Evolutionary conservation across 2,888 invertebrate genomes (phyloP).

Genomic region (Endotricha flammealis): DNA sequence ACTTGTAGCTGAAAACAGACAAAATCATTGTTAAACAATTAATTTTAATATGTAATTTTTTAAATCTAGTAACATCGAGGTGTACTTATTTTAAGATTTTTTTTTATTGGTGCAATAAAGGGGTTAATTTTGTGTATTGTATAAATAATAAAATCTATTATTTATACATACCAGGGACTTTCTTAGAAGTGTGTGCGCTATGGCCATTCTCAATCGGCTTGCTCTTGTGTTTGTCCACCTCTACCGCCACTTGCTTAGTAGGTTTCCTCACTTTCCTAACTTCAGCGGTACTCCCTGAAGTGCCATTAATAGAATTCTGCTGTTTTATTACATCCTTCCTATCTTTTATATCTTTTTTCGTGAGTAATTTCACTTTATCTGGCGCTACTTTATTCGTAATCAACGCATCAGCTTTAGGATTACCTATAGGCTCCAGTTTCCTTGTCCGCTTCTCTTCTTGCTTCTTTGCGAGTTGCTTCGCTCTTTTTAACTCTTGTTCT

Average conservation of each 20-base stretch:
- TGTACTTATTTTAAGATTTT: no score
- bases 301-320: slow-evolving; percentile 52
- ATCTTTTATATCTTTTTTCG: slow-evolving; percentile 63
- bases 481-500: slow-evolving; percentile 57
- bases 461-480: slow-evolving; percentile 50
- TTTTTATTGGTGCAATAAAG: no score
- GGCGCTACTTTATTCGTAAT: slow-evolving; percentile 52
- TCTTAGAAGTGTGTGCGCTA: slow-evolving; percentile 43
- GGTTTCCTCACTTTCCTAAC: slow-evolving; percentile 57
- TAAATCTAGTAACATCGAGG: no score
- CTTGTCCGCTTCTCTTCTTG: slow-evolving; percentile 51
- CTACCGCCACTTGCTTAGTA: slow-evolving; percentile 41
- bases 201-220: slow-evolving; percentile 57
- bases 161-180: slow-evolving; percentile 42
- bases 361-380: slow-evolving; percentile 61
- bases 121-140: no score
- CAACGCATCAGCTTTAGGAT: slow-evolving; percentile 57
- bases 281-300: slow-evolving; percentile 38
- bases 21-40: no score
- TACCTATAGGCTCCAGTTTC: slow-evolving; percentile 54
- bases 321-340: slow-evolving; percentile 61
- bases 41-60: no score
- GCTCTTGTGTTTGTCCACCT: slow-evolving; percentile 44
- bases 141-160: no score
- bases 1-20: slow-evolving; percentile 27